Conservation (phyloP, 2,113 vertebrate species). For the Chaetura pelagica region DNA sequence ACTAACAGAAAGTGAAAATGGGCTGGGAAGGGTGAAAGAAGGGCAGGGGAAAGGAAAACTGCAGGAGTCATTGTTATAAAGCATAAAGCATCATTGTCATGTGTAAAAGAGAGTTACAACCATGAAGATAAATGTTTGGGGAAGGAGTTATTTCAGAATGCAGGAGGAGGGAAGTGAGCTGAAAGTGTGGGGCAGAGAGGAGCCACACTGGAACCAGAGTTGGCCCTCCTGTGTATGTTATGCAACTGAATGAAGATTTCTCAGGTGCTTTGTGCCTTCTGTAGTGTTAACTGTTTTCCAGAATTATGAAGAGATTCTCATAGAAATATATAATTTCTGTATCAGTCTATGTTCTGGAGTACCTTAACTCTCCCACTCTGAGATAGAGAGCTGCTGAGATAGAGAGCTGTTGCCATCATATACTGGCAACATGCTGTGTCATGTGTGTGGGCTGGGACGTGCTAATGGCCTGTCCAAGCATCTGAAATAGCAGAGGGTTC, state of each 20-base stretch:
- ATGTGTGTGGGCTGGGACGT: fast-evolving
- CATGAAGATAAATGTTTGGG: background rate
- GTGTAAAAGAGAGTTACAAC: background rate
- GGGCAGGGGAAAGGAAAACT: background rate
- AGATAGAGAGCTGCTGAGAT: fast-evolving
- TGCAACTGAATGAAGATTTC: background rate
- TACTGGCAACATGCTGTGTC: background rate
- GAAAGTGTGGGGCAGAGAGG: background rate
- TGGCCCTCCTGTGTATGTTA: background rate
- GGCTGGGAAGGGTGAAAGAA: background rate
- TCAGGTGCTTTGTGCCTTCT: background rate
- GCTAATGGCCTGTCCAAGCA: background rate
- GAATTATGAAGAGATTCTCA: background rate
- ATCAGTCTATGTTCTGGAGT: background rate
- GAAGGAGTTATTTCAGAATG: background rate
- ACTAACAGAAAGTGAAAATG: background rate
- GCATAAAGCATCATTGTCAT: background rate
- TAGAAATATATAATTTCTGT: background rate
- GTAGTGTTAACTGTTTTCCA: background rate
- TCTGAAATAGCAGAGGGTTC: background rate
- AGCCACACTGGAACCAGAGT: fast-evolving
- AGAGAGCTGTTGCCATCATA: fast-evolving
- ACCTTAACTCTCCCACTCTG: background rate
- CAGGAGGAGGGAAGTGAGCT: background rate
- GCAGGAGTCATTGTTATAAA: background rate